Conservation (phyloP, 2,113 vertebrate species). For the Felis catus region DNA sequence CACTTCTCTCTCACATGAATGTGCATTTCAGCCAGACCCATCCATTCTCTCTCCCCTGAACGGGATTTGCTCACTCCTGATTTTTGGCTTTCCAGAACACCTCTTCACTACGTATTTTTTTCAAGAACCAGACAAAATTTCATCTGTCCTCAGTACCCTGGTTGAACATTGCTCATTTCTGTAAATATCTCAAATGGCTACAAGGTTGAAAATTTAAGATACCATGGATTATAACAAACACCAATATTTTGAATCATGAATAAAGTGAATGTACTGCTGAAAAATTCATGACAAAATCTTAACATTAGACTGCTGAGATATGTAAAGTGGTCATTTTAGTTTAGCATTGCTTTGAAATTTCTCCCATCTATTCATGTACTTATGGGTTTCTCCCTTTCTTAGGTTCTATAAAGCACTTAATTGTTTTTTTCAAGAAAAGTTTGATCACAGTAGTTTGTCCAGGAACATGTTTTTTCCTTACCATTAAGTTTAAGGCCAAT, state of each 20-base stretch:
- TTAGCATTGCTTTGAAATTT: background rate
- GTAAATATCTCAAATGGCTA: background rate
- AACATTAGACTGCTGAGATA: background rate
- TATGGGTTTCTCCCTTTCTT: background rate
- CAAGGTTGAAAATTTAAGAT: background rate
- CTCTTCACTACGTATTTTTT: background rate
- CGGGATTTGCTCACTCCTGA: background rate
- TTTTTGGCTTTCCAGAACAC: background rate
- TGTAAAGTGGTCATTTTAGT: background rate
- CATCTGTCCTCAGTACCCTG: background rate
- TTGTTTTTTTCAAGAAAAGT: constrained; percentile 15
- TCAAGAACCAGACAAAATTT: background rate
- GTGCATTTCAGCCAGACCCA: background rate
- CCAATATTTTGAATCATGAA: background rate
- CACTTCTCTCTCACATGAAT: background rate
- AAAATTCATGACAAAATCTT: background rate
- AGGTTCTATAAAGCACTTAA: background rate
- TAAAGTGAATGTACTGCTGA: background rate
- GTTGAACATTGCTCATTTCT: background rate
- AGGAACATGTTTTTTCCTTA: background rate
- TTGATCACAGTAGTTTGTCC: background rate
- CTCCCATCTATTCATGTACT: background rate
- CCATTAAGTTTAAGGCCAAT: background rate
- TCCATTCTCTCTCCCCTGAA: background rate
- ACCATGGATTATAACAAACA: background rate